A percentile compares a stretch with the other conserved stretches of the same genome.
These are phyloP conservation scores for Platichthys flesus DNA, from an alignment of 2,113 vertebrate genomes.

Conservation along the genomic window DNA sequence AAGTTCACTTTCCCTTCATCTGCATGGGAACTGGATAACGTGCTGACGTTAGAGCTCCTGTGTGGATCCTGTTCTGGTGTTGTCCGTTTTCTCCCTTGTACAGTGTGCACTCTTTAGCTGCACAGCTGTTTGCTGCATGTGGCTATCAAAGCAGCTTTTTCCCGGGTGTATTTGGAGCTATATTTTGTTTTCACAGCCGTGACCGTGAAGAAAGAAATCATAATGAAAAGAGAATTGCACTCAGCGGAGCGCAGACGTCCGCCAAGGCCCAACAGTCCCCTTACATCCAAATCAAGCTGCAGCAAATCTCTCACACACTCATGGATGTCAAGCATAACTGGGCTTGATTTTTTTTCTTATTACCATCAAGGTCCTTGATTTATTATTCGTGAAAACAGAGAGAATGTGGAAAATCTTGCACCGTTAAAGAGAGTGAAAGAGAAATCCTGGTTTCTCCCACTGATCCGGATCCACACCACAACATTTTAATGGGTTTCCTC, in stretches of 20 bases:
- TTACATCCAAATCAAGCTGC: not conserved
- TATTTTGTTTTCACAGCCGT: not conserved
- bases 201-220: not conserved
- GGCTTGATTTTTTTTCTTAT: not conserved
- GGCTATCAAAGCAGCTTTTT: not conserved
- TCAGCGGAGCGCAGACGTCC: not conserved
- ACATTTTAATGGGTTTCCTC: too few relatives aligned
- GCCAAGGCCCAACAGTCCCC: not conserved
- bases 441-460: too few relatives aligned
- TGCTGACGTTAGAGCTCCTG: conserved; percentile 15
- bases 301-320: not conserved
- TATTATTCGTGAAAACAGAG: not conserved
- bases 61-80: not conserved
- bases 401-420: not conserved
- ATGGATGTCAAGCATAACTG: too few relatives aligned
- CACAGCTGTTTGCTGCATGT: not conserved
- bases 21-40: conserved; percentile 15
- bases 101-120: not conserved
- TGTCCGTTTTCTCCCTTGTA: conserved; percentile 2
- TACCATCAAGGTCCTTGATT: not conserved
- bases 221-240: not conserved
- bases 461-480: too few relatives aligned
- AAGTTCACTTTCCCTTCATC: conserved; percentile 32
- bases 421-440: not conserved
- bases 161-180: not conserved